Percentiles rank a stretch among this genome's conserved stretches.
Evolutionary conservation across 2,888 invertebrate species (phyloP).

Genomic region (Drosophila recens): DNA sequence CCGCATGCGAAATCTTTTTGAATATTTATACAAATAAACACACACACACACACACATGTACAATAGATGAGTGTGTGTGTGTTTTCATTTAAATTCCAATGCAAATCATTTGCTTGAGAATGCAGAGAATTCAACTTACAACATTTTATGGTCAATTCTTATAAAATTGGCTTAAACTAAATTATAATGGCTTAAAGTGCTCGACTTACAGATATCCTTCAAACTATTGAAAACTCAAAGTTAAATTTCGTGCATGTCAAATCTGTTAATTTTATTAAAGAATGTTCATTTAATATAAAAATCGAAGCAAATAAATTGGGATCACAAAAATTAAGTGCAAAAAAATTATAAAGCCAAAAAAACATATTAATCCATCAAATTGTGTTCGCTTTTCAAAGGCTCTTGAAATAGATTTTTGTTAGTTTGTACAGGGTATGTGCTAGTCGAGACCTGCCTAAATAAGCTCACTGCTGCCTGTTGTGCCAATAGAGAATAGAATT

Average conservation of each 20-base stretch:
- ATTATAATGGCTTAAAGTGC: background rate
- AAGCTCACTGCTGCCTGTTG: background rate
- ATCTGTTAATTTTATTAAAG: too few relatives aligned
- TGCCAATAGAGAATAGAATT: conserved; percentile 31
- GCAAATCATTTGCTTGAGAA: conserved; percentile 56
- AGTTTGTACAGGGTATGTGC: background rate
- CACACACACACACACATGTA: conserved; percentile 1
- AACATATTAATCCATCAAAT: too few relatives aligned
- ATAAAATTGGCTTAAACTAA: conserved; percentile 38
- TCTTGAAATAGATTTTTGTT: too few relatives aligned
- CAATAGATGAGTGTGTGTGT: conserved; percentile 2
- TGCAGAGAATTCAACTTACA: conserved; percentile 45
- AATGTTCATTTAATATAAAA: too few relatives aligned
- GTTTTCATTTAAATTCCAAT: conserved; percentile 63
- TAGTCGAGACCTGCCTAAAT: background rate
- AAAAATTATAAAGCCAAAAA: too few relatives aligned
- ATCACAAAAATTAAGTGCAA: too few relatives aligned
- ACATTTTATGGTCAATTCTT: conserved; percentile 47
- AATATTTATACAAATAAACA: conserved; percentile 70
- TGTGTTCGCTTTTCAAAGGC: too few relatives aligned
- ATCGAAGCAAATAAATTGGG: too few relatives aligned
- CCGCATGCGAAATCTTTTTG: conserved; percentile 80
- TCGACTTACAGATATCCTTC: conserved; percentile 3
- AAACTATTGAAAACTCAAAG: background rate
- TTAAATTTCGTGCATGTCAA: background rate